Percentiles rank a stretch among this genome's conserved stretches.
phyloP scores from a whole-genome alignment of 2,888 invertebrate genomes.

The Druceiella hillmani region DNA sequence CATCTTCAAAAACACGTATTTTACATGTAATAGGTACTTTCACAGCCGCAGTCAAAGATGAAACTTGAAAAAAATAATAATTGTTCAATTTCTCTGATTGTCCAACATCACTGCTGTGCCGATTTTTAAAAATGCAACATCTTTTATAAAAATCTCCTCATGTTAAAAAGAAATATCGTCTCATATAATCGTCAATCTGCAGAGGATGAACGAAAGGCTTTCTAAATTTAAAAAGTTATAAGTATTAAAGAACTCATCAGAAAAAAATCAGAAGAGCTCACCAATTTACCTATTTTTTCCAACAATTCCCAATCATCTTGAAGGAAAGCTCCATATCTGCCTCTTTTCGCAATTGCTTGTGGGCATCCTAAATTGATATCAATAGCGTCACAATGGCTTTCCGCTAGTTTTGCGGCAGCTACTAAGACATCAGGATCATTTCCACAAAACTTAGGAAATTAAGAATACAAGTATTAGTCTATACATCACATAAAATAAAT shows the following conservation, averaged over 20 bases:
- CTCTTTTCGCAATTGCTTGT: conserved; percentile 93
- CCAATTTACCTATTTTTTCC: conserved; percentile 64
- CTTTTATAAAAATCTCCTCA: too few relatives aligned
- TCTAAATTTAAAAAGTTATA: too few relatives aligned
- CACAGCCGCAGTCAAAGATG: conserved; percentile 64
- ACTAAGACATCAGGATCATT: conserved; percentile 86
- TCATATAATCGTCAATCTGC: too few relatives aligned
- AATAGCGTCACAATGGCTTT: conserved; percentile 86
- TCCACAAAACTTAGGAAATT: conserved; percentile 81
- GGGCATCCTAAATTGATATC: conserved; percentile 98
- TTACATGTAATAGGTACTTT: conserved; percentile 95
- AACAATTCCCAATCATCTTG: conserved; percentile 94
- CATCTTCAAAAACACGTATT: conserved; percentile 83
- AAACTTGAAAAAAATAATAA: too few relatives aligned
- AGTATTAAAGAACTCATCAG: too few relatives aligned
- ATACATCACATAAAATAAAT: too few relatives aligned
- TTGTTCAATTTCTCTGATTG: too few relatives aligned
- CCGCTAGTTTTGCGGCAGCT: conserved; percentile 81
- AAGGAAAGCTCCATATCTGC: conserved; percentile 93
- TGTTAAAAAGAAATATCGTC: too few relatives aligned
- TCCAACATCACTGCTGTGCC: too few relatives aligned
- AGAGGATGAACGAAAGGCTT: too few relatives aligned
- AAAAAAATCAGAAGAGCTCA: not conserved
- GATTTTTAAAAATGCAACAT: too few relatives aligned
- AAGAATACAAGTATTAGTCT: conserved; percentile 14